A percentile compares a stretch with the other conserved stretches of the same genome.
Conservation (phyloP, 2,113 vertebrate genomes). For the Alexandromys fortis region DNA sequence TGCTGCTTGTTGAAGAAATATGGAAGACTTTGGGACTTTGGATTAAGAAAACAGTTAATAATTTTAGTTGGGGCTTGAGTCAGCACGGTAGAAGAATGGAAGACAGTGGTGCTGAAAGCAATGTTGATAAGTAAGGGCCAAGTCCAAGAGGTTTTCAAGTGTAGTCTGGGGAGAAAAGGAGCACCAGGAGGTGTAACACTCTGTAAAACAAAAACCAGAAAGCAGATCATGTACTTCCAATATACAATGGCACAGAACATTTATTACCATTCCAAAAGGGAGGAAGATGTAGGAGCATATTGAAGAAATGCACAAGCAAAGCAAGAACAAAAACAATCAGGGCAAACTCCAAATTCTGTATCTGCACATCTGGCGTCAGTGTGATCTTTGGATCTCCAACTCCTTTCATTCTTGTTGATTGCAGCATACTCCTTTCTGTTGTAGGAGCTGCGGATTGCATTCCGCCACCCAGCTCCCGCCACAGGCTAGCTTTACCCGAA, state of each 20-base stretch:
- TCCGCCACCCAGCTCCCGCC: too few species aligned
- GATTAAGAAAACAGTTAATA: background rate
- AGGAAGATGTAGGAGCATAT: background rate
- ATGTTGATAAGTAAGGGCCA: background rate
- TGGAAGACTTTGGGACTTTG: background rate
- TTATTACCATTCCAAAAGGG: background rate
- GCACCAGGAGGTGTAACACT: background rate
- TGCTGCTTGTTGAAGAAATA: background rate
- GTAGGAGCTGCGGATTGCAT: too few species aligned
- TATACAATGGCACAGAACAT: background rate
- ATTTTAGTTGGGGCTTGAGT: background rate
- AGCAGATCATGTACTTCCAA: background rate
- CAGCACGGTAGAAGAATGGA: background rate
- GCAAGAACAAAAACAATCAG: background rate
- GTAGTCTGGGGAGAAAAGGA: background rate
- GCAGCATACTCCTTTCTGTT: background rate
- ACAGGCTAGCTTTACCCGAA: too few species aligned
- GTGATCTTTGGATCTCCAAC: background rate
- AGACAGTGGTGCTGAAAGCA: background rate
- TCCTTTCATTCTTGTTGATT: background rate
- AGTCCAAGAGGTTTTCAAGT: background rate
- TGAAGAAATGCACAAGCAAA: background rate
- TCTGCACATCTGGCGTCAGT: background rate
- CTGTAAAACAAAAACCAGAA: background rate
- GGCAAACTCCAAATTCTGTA: background rate